phyloP scores from a whole-genome alignment of 2,113 vertebrate genomes.

The Thunnus thynnus region DNA sequence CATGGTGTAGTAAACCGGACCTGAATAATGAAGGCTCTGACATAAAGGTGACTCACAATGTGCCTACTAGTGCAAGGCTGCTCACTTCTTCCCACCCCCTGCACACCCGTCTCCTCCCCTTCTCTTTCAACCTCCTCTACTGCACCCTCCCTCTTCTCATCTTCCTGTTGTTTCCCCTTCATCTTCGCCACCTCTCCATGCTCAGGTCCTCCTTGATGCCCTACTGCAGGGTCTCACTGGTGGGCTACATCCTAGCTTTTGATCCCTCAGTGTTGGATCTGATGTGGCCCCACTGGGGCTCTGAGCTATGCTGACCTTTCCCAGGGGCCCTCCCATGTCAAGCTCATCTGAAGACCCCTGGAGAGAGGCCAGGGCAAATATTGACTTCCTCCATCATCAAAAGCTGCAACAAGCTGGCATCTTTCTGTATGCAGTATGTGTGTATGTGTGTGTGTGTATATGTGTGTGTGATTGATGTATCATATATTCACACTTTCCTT shows the following conservation, averaged over 20 bases:
- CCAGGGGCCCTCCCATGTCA: slow-evolving; percentile 26
- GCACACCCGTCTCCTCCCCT: background rate
- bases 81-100: background rate
- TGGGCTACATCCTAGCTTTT: slow-evolving; percentile 26
- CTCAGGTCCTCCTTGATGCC: slow-evolving; percentile 5
- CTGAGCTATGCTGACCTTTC: slow-evolving; percentile 55
- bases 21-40: slow-evolving; percentile 6
- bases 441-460: background rate
- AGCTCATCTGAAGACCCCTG: slow-evolving; percentile 43
- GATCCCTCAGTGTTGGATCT: slow-evolving; percentile 46
- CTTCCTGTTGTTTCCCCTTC: background rate
- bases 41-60: background rate
- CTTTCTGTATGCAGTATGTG: background rate
- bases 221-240: slow-evolving; percentile 14
- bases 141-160: background rate
- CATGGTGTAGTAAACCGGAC: background rate
- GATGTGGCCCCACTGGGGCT: slow-evolving; percentile 13
- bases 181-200: slow-evolving; percentile 4
- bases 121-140: background rate
- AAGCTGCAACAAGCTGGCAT: slow-evolving; percentile 13
- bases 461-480: too few species aligned
- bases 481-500: too few species aligned
- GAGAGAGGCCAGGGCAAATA: slow-evolving; percentile 24
- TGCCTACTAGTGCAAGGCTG: background rate
- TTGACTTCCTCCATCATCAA: slow-evolving; percentile 33